Percentiles rank a stretch among this genome's conserved stretches.
phyloP scores from a whole-genome alignment of 2,888 invertebrate species.

The Tyria jacobaeae region DNA sequence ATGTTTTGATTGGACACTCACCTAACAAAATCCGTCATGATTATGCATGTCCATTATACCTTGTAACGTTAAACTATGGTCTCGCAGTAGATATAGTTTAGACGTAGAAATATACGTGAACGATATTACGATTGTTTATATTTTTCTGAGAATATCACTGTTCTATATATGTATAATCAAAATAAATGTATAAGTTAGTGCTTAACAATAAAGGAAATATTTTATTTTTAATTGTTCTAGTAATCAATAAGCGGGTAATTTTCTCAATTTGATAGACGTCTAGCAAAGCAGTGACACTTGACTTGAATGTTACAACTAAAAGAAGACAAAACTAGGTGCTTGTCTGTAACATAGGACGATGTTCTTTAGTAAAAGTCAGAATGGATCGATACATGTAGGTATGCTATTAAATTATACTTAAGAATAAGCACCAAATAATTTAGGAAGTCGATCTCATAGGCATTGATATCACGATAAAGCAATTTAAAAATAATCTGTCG shows the following conservation, averaged over 20 bases:
- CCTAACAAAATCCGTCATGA: slow-evolving; percentile 57
- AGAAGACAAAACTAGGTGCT: background rate
- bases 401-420: background rate
- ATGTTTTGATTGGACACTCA: slow-evolving; percentile 82
- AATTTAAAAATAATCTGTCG: slow-evolving; percentile 20
- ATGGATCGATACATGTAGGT: background rate
- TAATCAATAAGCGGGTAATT: too few species aligned
- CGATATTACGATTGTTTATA: too few species aligned
- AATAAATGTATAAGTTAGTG: too few species aligned
- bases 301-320: background rate
- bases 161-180: background rate
- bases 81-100: too few species aligned
- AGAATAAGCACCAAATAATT: slow-evolving; percentile 7
- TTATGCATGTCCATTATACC: slow-evolving; percentile 53
- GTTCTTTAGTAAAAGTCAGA: too few species aligned
- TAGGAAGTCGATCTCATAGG: slow-evolving; percentile 11
- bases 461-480: slow-evolving; percentile 20
- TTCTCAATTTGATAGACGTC: too few species aligned
- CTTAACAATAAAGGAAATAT: too few species aligned
- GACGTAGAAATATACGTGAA: background rate
- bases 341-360: too few species aligned
- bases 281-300: too few species aligned
- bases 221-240: too few species aligned
- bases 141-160: too few species aligned
- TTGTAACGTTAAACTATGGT: background rate